Base-by-base conservation (phyloP, 2,888 invertebrate species). In the Lithodes maja region DNA sequence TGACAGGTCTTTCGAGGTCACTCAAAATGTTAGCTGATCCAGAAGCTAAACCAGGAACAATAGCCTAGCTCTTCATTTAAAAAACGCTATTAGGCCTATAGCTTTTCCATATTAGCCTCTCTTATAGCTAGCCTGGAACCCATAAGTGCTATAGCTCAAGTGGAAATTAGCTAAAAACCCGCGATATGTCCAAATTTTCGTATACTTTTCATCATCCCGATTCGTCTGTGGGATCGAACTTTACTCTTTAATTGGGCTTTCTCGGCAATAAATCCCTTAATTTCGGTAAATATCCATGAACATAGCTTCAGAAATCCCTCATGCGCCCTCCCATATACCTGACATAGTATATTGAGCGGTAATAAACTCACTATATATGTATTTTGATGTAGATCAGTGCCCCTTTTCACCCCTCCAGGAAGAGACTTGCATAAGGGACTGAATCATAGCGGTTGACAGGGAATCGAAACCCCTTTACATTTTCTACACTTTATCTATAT, bases 371-470 rank as follows among this genome's bases (percentile, higher is more conserved):
- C 61, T 12, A 7, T 61, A 7, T 12, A 61, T 7, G 12, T 7
- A 61, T 61, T 61, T 61, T 61, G 33, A 33, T 61, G 61, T 7
- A 7, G 61, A 12, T 61, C 5, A 61, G 7, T 61, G 61, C 61
- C 5, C 61, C 5, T 7, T 61, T 61, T 12, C 12, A 12, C 61
- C 33, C 33, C 61, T 61, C 61, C 71, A n/a, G 71, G 71, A 71
- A 71, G n/a, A 71, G 71, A 71, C 71, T 71, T 71, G 71, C 17
- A 71, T 71, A 71, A 71, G 17, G 71, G 17, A 71, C 71, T 71
- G 71, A 71, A 17, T 12, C 15, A 12, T n/a, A 17, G 17, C 71
- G 12, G 17, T 12, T 71, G 71, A 71, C 71, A 71, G 12, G n/a
- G 71, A 17, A n/a, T 71, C 71, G 5, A 17, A 71, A n/a, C 17